phyloP scores from a whole-genome alignment of 1,140 invertebrate genomes.

The Grapholita molesta region DNA sequence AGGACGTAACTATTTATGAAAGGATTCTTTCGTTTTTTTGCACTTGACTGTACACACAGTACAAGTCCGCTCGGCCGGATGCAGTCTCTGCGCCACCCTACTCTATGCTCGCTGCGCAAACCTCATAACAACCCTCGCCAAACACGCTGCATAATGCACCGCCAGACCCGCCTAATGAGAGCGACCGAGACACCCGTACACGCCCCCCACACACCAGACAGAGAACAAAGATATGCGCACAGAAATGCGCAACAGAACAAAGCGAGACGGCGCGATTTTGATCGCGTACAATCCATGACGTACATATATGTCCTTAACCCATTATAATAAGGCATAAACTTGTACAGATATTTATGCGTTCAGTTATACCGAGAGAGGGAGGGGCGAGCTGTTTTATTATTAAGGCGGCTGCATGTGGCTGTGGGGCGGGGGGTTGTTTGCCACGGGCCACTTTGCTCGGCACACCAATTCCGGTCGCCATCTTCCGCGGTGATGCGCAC shows the following conservation, averaged over 20 bases:
- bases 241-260: slow-evolving; percentile 60
- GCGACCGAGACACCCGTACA: slow-evolving; percentile 46
- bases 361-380: slow-evolving; percentile 35
- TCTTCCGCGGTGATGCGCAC: slow-evolving; percentile 34
- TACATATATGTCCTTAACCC: too few relatives aligned
- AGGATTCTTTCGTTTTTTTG: too few relatives aligned
- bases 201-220: neutral
- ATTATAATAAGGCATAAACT: too few relatives aligned
- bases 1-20: too few relatives aligned
- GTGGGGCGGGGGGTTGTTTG: slow-evolving; percentile 32
- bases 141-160: slow-evolving; percentile 63
- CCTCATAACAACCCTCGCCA: slow-evolving; percentile 53
- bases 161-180: slow-evolving; percentile 68
- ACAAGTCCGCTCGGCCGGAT: too few relatives aligned
- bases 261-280: slow-evolving; percentile 38
- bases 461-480: slow-evolving; percentile 62
- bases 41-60: too few relatives aligned
- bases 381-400: slow-evolving; percentile 53
- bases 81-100: slow-evolving; percentile 9
- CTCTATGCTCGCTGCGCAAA: slow-evolving; percentile 25
- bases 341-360: too few relatives aligned
- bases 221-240: slow-evolving; percentile 25
- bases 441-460: slow-evolving; percentile 50
- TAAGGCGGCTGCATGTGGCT: slow-evolving; percentile 53
- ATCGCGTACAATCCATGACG: too few relatives aligned